Percentiles rank a stretch among this genome's conserved stretches.
These are phyloP conservation scores for Tachuris rubrigastra DNA, from an alignment of 2,113 vertebrate species.

Conservation along the genomic window DNA sequence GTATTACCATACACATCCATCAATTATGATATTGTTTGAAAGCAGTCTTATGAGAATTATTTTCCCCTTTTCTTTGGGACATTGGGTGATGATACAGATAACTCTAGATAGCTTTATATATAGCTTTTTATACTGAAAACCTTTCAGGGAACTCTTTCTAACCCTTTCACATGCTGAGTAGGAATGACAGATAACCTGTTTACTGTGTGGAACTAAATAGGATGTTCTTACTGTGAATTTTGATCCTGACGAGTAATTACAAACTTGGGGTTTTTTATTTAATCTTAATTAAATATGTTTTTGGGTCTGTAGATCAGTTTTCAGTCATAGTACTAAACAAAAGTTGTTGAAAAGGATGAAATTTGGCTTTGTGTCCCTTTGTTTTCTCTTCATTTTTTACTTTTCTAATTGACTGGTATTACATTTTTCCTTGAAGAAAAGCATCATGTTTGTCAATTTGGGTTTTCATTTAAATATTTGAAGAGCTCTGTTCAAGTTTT, in stretches of 20 bases:
- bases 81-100: background rate
- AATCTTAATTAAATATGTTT: too few species aligned
- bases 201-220: background rate
- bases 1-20: background rate
- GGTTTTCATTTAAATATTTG: background rate
- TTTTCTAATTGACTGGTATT: background rate
- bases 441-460: background rate
- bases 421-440: background rate
- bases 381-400: background rate
- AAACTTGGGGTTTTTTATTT: background rate
- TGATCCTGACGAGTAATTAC: background rate
- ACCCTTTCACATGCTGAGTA: background rate
- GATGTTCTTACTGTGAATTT: background rate
- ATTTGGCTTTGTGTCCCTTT: background rate
- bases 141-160: background rate
- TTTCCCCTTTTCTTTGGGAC: background rate
- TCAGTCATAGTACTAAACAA: background rate
- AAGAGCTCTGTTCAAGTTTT: background rate
- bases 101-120: background rate
- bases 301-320: background rate
- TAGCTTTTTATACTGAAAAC: background rate
- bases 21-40: background rate
- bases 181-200: background rate
- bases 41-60: background rate
- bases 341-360: background rate